Evolutionary conservation across 2,797 vertebrate genomes (phyloP), one percentile per base, ranked within the genome.

Genomic region (Sitta carolinensis): DNA sequence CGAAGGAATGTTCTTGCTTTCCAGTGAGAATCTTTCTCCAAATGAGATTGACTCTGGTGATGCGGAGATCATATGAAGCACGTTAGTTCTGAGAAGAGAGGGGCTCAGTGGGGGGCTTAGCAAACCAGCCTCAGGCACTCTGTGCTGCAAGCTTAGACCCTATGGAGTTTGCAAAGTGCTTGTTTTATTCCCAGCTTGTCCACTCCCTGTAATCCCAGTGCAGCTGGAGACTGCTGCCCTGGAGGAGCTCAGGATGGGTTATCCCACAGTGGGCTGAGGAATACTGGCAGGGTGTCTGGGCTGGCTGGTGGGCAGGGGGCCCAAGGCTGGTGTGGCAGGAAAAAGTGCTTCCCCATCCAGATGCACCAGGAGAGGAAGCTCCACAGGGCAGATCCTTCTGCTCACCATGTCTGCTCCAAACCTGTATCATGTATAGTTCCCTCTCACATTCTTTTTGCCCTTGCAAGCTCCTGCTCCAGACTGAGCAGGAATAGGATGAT

Each of bases 1-100:
- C 75, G 78, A 91, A 95, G 95, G 92, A 93, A 90, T 89, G 89
- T 96, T 87, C 89, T 92, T 92, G 77, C 85, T 95, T 94, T 87
- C 67, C 77, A 80, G 84, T 92, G 93, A 94, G 94, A 87, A 88
- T 87, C 80, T 89, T 88, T 94, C 88, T 96, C 87, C 52, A 67
- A 90, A 80, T 4, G 11, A 87, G 80, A 77, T 51, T 78, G 94
- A 79, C 85, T 93, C 75, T 95, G 93, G 83, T 94, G 89, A 64
- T 22, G 3, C 84, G 91, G 88, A 91, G 90, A 92, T 91, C 83
- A 76, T 84, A 82, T 0, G 64, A 87, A 97, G 78, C 90, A 87
- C 19, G 0, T 54, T 54, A 73, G 76, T 74, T 81, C 70, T 59
- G 83, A 84, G 73, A n/a, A 36, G 45, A 78, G 63, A 82, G 63